Evolutionary conservation across 1,140 invertebrate species (phyloP).

Genomic region (Cotesia chilonis): DNA sequence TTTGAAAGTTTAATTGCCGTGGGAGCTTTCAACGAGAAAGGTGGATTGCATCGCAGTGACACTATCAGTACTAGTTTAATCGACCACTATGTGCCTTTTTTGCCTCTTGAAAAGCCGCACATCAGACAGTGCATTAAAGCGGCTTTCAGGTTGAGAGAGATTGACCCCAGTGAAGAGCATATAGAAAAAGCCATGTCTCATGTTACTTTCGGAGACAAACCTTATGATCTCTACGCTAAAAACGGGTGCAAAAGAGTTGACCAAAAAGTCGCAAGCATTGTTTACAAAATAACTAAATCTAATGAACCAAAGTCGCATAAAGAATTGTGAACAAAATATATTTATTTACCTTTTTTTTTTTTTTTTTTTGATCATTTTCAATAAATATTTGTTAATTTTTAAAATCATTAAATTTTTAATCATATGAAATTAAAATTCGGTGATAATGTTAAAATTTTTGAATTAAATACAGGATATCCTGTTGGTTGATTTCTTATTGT

Average conservation of each 20-base stretch:
- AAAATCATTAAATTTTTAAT: no score
- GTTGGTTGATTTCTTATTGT: no score
- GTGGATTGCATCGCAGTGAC: slow-evolving; percentile 81
- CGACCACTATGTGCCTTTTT: slow-evolving; percentile 92
- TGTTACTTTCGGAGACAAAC: slow-evolving; percentile 63
- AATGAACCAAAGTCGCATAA: no score
- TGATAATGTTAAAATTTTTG: no score
- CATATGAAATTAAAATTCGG: no score
- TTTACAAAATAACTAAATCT: slow-evolving; percentile 33
- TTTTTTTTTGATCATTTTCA: no score
- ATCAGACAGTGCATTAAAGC: slow-evolving; percentile 76
- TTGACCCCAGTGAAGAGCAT: slow-evolving; percentile 61
- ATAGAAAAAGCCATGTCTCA: slow-evolving; percentile 63
- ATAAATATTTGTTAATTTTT: no score
- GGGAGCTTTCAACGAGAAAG: slow-evolving; percentile 79
- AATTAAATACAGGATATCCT: no score
- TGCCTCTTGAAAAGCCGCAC: slow-evolving; percentile 89
- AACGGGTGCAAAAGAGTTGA: slow-evolving; percentile 71
- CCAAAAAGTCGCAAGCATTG: slow-evolving; percentile 65
- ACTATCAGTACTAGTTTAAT: slow-evolving; percentile 86
- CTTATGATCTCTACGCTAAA: slow-evolving; percentile 65
- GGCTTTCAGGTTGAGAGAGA: slow-evolving; percentile 66
- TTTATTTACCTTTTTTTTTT: no score
- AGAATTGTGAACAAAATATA: no score
- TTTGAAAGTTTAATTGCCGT: slow-evolving; percentile 79